A percentile compares a stretch with the other conserved stretches of the same genome.
Conservation (phyloP, 2,888 invertebrate species). For the Elegia similella region DNA sequence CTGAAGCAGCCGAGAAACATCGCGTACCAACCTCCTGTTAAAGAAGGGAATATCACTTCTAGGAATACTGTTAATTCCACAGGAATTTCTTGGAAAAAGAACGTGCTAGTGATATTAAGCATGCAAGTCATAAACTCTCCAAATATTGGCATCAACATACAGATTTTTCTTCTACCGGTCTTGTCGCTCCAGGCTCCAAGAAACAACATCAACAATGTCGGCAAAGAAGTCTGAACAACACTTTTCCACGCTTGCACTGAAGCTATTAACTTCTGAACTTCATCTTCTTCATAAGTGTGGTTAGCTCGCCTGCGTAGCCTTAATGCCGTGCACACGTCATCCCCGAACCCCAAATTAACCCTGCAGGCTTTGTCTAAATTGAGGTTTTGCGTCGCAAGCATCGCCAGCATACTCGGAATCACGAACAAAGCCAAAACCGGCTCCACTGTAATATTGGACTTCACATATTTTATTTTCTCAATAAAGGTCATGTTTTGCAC, state of each 20-base stretch:
- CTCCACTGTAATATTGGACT: constrained; percentile 84
- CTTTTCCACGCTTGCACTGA: constrained; percentile 81
- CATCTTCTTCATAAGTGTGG: constrained; percentile 84
- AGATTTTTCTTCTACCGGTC: constrained; percentile 80
- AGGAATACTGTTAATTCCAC: constrained; percentile 78
- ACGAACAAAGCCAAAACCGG: constrained; percentile 84
- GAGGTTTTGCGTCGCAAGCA: constrained; percentile 90
- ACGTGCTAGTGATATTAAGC: constrained; percentile 77
- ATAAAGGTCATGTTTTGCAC: constrained; percentile 54
- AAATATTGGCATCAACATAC: constrained; percentile 80
- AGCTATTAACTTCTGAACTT: constrained; percentile 82
- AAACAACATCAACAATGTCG: constrained; percentile 78
- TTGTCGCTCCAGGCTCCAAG: constrained; percentile 85
- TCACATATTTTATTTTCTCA: constrained; percentile 73
- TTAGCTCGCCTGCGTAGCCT: constrained; percentile 86
- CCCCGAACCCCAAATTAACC: constrained; percentile 87
- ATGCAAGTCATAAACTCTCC: constrained; percentile 78
- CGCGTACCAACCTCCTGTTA: constrained; percentile 81
- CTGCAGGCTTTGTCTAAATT: constrained; percentile 93
- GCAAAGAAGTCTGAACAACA: constrained; percentile 76
- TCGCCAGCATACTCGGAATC: constrained; percentile 84
- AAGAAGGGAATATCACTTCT: constrained; percentile 75
- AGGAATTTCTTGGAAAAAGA: constrained; percentile 77
- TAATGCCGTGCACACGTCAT: constrained; percentile 87
- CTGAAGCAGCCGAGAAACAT: constrained; percentile 82